These are phyloP conservation scores for Crenuchus spilurus DNA, from an alignment of 2,797 vertebrate genomes.

Conservation along the genomic window DNA sequence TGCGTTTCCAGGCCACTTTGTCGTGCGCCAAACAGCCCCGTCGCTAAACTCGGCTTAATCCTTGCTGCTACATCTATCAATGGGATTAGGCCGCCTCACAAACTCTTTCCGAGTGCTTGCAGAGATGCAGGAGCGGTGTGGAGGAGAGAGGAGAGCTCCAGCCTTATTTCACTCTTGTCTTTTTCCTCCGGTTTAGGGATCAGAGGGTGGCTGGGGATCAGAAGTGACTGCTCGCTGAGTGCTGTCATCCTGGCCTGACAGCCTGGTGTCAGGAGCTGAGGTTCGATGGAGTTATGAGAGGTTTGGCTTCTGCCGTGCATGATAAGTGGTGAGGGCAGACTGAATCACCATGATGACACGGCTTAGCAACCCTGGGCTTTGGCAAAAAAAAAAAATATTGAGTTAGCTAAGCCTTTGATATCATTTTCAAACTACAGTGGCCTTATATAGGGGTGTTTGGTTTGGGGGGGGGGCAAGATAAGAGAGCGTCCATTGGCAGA, in stretches of 20 bases:
- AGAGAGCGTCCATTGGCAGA: background rate
- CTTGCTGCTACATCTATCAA: constrained; percentile 51
- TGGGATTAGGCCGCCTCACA: constrained; percentile 49
- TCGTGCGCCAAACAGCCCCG: constrained; percentile 41
- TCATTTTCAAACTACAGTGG: constrained; percentile 6
- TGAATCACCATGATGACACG: constrained; percentile 28
- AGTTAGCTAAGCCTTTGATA: constrained; percentile 9
- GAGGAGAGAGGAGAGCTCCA: constrained; percentile 27
- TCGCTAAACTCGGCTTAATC: constrained; percentile 52
- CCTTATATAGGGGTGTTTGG: background rate
- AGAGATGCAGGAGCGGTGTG: constrained; percentile 8
- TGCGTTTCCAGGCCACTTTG: constrained; percentile 50
- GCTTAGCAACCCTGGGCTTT: constrained; percentile 21
- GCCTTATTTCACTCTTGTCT: constrained; percentile 55
- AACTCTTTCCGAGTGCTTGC: constrained; percentile 34
- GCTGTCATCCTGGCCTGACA: constrained; percentile 70
- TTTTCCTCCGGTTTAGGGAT: constrained; percentile 53
- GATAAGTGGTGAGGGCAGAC: constrained; percentile 62
- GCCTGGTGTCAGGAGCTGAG: constrained; percentile 65
- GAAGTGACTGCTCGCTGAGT: constrained; percentile 57
- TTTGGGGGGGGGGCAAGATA: no score
- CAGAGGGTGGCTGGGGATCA: constrained; percentile 68
- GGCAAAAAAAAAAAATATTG: constrained; percentile 4
- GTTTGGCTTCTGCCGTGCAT: constrained; percentile 70
- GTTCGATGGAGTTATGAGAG: constrained; percentile 71